These are phyloP conservation scores for Prochilodus magdalenae DNA, from an alignment of 2,113 vertebrate genomes.

Conservation along the genomic window DNA sequence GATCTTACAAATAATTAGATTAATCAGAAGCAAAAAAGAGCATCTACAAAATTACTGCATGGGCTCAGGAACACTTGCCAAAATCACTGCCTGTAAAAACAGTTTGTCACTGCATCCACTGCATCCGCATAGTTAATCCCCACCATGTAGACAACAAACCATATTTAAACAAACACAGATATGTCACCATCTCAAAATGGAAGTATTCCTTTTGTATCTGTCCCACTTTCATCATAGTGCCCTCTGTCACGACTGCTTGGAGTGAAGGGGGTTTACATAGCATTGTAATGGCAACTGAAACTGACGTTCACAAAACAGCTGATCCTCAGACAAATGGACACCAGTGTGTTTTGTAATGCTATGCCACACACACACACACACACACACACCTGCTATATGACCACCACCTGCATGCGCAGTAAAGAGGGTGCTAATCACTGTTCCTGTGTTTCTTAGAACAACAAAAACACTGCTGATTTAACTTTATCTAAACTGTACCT, in stretches of 20 bases:
- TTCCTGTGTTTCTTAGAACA: neutral
- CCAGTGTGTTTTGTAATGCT: neutral
- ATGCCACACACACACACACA: neutral
- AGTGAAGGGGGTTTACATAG: neutral
- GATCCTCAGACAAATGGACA: neutral
- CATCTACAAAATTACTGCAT: too few species aligned
- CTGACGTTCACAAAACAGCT: conserved; percentile 4
- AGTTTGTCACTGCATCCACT: too few species aligned
- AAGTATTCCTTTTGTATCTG: neutral
- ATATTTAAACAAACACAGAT: too few species aligned
- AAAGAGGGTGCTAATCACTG: neutral
- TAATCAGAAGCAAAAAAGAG: too few species aligned
- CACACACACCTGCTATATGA: neutral
- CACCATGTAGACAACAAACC: too few species aligned
- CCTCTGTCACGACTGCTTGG: neutral
- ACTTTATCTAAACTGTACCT: neutral
- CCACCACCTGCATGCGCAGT: neutral
- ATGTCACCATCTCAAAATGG: too few species aligned
- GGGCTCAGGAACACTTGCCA: too few species aligned
- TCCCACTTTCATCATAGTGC: neutral
- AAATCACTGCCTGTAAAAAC: too few species aligned
- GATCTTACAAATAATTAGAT: too few species aligned
- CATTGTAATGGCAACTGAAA: conserved; percentile 10
- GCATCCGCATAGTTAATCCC: too few species aligned
- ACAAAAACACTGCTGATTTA: neutral